phyloP scores from a whole-genome alignment of 2,888 invertebrate species.

The Rhabditoides inermis region DNA sequence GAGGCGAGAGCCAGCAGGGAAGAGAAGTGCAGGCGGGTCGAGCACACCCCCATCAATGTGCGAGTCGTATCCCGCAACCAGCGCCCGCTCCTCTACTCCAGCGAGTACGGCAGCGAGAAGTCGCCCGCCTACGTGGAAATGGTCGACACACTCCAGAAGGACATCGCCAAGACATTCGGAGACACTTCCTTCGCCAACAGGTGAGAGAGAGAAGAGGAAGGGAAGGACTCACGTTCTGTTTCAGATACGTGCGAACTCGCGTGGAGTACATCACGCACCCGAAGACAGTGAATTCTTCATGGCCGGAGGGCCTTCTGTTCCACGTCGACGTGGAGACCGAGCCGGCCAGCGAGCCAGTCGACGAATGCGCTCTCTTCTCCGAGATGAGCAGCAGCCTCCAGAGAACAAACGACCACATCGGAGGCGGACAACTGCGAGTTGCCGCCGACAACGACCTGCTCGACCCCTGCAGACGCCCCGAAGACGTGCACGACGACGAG shows the following conservation, averaged over 20 bases:
- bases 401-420: conserved; percentile 30
- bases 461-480: conserved; percentile 38
- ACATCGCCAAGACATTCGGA: conserved; percentile 46
- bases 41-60: conserved; percentile 38
- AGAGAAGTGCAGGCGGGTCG: conserved; percentile 14
- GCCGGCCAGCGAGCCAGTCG: conserved; percentile 29
- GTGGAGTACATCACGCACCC: conserved; percentile 50
- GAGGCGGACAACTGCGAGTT: conserved; percentile 42
- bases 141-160: conserved; percentile 38
- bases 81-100: conserved; percentile 45
- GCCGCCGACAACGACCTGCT: conserved; percentile 45
- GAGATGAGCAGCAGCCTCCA: conserved; percentile 43
- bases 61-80: conserved; percentile 35
- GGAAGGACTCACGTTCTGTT: background rate
- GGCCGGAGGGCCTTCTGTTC: conserved; percentile 50
- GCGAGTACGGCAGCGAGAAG: conserved; percentile 39
- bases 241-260: conserved; percentile 10
- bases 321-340: conserved; percentile 47
- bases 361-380: conserved; percentile 47
- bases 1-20: conserved; percentile 25
- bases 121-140: conserved; percentile 46
- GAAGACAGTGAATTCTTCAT: conserved; percentile 46
- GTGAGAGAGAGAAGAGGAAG: conserved; percentile 1
- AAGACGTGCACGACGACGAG: conserved; percentile 25
- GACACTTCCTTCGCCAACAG: conserved; percentile 42